Evolutionary conservation across 2,113 vertebrate genomes (phyloP), one percentile per base, ranked within the genome.

Genomic region (Pelecanoides urinatrix): DNA sequence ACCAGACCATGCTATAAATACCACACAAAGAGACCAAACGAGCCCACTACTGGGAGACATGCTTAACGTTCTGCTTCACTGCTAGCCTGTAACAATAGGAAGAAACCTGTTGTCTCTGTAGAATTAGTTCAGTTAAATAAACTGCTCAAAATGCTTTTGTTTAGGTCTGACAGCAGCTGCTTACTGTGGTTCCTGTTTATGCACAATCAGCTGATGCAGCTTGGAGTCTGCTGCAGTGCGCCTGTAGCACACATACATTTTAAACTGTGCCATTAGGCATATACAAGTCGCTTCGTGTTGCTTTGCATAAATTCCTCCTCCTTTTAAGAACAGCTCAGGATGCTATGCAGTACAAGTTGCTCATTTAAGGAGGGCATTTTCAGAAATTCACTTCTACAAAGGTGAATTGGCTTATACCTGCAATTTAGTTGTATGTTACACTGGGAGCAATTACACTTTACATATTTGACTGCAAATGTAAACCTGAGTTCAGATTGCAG

Each of bases 1-100:
- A 98, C 97, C 98, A 98, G 98, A 98, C 96, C 98, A 95, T 93
- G 97, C 98, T 98, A 98, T 98, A 98, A 98, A 98, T 98, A 98
- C 98, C 98, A 98, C 98, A 98, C 98, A 98, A 98, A 98, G 98
- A 98, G 98, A 98, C 97, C 97, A 98, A 98, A 97, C 97, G 97
- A 97, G 76, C 66, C 94, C 94, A 96, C 96, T 97, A 93, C 92
- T 95, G 94, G 96, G 95, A 97, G 96, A 96, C 94, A 79, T 88
- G 81, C 84, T 94, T 87, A 78, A 97, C 9, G 83, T 96, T 98
- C 86, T 95, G 97, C 87, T 97, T 97, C 93, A 93, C 86, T 96
- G 88, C 75, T 92, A 97, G 85, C 65, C 93, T 83, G 36, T 80
- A 97, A 97, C 79, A 97, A 96, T 96, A 96, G 88, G 94, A 96